phyloP scores from a whole-genome alignment of 1,140 invertebrate genomes.

The Medauroidea extradentata region DNA sequence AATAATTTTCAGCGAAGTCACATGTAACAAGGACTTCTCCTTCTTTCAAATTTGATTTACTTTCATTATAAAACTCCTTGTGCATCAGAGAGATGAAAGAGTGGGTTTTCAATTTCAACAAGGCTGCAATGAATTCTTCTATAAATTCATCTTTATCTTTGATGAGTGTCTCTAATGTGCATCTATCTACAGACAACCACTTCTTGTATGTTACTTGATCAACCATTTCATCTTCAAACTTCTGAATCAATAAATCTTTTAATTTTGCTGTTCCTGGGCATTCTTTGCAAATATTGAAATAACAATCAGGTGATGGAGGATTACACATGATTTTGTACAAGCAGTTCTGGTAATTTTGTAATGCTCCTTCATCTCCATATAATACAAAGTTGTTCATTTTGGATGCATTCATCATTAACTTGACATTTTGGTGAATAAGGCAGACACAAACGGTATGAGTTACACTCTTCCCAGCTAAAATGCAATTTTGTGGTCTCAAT shows the following conservation, averaged over 20 bases:
- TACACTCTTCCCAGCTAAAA: too few species aligned
- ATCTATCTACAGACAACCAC: conserved; percentile 1
- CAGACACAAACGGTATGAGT: too few species aligned
- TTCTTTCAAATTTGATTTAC: background rate
- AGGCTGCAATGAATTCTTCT: background rate
- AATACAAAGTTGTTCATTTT: too few species aligned
- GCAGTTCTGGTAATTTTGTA: background rate
- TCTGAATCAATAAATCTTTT: background rate
- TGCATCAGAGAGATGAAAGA: too few species aligned
- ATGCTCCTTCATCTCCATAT: too few species aligned
- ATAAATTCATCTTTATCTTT: background rate
- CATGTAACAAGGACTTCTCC: conserved; percentile 2
- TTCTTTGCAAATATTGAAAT: background rate
- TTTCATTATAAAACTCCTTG: too few species aligned
- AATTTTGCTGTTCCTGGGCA: background rate
- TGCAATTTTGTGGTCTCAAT: too few species aligned
- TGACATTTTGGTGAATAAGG: too few species aligned
- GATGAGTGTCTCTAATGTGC: background rate
- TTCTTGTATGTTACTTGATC: background rate
- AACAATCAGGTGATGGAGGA: conserved; percentile 1
- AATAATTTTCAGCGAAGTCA: conserved; percentile 29
- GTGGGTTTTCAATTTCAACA: too few species aligned
- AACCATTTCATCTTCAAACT: background rate
- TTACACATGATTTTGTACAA: conserved; percentile 1
- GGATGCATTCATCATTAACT: too few species aligned